A percentile compares a stretch with the other conserved stretches of the same genome.
Evolutionary conservation across 37 sponge, comb jelly and placozoan genomes (phyloP).

Genomic region (Corticium candelabrum): DNA sequence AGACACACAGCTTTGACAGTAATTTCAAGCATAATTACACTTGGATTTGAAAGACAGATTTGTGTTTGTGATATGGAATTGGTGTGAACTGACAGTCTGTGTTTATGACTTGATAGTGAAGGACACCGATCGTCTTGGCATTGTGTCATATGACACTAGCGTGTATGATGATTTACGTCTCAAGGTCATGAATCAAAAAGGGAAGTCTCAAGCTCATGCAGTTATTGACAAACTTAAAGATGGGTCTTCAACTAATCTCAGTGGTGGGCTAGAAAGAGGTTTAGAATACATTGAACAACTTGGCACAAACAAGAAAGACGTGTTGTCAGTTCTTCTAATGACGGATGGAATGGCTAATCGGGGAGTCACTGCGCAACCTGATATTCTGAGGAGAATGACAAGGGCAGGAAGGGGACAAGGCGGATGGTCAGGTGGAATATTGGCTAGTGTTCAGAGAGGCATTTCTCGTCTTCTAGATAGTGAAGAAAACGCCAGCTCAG

Average conservation of each 20-base stretch:
- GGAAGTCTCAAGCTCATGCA: constrained; percentile 42
- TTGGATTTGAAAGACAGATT: too few relatives aligned
- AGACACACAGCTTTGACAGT: too few relatives aligned
- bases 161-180: constrained; percentile 46
- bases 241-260: constrained; percentile 63
- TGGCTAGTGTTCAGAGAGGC: too few relatives aligned
- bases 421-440: not conserved
- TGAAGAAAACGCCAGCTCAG: too few relatives aligned
- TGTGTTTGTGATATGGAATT: too few relatives aligned
- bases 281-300: constrained; percentile 48
- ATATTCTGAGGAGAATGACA: constrained; percentile 22
- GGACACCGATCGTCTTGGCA: constrained; percentile 55
- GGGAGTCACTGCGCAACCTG: constrained; percentile 36
- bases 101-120: too few relatives aligned
- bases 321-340: constrained; percentile 76
- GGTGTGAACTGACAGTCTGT: too few relatives aligned
- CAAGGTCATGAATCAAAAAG: constrained; percentile 44
- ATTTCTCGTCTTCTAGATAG: too few relatives aligned
- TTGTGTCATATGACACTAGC: constrained; percentile 64
- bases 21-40: too few relatives aligned
- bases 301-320: constrained; percentile 25
- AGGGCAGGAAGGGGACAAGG: not conserved
- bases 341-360: constrained; percentile 82
- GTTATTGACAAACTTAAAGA: constrained; percentile 32
- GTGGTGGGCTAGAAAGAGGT: constrained; percentile 74